A percentile compares a stretch with the other conserved stretches of the same genome.
Evolutionary conservation across 2,888 invertebrate species (phyloP).

Genomic region (Phortica okadai): DNA sequence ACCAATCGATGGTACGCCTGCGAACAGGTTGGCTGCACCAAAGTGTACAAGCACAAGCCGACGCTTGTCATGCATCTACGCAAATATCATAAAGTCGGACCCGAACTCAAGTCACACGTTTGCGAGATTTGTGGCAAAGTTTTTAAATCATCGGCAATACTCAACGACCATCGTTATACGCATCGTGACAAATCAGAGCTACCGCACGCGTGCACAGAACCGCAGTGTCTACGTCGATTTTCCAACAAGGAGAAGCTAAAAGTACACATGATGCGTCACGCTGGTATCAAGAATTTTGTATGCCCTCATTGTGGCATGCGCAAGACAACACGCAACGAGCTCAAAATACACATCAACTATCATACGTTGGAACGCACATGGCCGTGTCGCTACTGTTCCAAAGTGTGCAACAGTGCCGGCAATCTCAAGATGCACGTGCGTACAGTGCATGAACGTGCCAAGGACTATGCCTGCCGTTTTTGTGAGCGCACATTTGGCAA

Average conservation of each 20-base stretch:
- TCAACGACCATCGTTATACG: conserved; percentile 66
- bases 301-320: conserved; percentile 70
- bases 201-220: conserved; percentile 63
- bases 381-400: conserved; percentile 65
- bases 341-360: conserved; percentile 71
- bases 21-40: conserved; percentile 59
- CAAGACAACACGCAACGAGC: conserved; percentile 70
- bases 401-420: conserved; percentile 69
- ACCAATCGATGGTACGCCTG: conserved; percentile 52
- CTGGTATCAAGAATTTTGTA: conserved; percentile 71
- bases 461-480: conserved; percentile 66
- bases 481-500: conserved; percentile 71
- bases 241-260: conserved; percentile 67
- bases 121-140: conserved; percentile 72
- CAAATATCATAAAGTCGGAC: conserved; percentile 60
- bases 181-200: conserved; percentile 64
- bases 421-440: conserved; percentile 68
- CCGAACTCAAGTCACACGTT: conserved; percentile 61
- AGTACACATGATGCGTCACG: conserved; percentile 72
- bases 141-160: conserved; percentile 59
- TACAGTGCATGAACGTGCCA: conserved; percentile 67
- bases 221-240: conserved; percentile 61
- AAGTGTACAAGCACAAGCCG: conserved; percentile 63
- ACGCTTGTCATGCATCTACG: conserved; percentile 64
- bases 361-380: conserved; percentile 71